A percentile compares a stretch with the other conserved stretches of the same genome.
Evolutionary conservation across 2,888 invertebrate species (phyloP).

Genomic region (Eupithecia insigniata): DNA sequence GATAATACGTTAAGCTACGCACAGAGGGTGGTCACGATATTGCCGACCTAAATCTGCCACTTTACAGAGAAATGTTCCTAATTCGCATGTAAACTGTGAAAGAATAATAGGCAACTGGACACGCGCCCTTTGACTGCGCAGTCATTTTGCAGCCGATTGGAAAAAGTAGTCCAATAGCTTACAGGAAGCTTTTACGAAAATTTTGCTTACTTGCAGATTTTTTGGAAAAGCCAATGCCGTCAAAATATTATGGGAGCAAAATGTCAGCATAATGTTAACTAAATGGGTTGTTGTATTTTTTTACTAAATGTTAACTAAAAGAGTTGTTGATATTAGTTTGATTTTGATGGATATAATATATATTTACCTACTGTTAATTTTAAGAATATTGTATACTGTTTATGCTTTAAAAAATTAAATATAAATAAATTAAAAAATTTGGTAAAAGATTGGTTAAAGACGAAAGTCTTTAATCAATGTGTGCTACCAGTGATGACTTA

Average conservation of each 20-base stretch:
- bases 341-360: no score
- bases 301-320: no score
- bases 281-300: no score
- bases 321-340: no score
- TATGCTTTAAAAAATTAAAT: no score
- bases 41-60: slow-evolving; percentile 54
- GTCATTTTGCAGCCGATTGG: slow-evolving; percentile 65
- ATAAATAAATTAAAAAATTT: no score
- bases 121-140: slow-evolving; percentile 55
- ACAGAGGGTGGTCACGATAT: slow-evolving; percentile 56
- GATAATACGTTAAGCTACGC: slow-evolving; percentile 57
- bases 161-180: slow-evolving; percentile 49
- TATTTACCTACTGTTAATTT: no score
- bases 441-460: no score
- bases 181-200: slow-evolving; percentile 50
- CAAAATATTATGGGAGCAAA: slow-evolving; percentile 17
- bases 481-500: no score
- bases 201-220: slow-evolving; percentile 37
- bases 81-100: slow-evolving; percentile 48
- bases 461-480: no score
- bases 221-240: slow-evolving; percentile 35
- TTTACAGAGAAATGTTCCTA: slow-evolving; percentile 33
- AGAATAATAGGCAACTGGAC: slow-evolving; percentile 62
- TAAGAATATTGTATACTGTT: no score
- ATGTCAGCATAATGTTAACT: no score